A percentile compares a stretch with the other conserved stretches of the same genome.
These are phyloP conservation scores for Lepisosteus osseus DNA, from an alignment of 2,113 vertebrate species.

Conservation along the genomic window DNA sequence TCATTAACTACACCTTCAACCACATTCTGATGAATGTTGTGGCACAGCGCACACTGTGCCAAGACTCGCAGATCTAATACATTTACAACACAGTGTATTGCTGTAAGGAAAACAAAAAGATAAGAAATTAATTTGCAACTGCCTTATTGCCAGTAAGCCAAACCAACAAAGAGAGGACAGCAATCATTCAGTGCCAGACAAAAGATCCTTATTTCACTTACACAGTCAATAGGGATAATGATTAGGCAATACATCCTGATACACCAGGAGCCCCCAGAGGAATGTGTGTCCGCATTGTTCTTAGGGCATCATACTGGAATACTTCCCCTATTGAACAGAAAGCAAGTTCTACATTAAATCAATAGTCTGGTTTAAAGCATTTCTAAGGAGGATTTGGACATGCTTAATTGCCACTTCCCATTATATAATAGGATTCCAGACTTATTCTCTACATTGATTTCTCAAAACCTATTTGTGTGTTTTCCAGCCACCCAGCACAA, in stretches of 20 bases:
- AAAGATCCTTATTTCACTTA: neutral
- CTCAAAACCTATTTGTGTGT: neutral
- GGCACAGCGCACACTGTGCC: too few relatives aligned
- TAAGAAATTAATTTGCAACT: too few relatives aligned
- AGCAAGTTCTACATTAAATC: conserved; percentile 4
- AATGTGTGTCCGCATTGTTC: neutral
- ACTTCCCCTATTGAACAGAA: neutral
- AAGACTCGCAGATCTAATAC: neutral
- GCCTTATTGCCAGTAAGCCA: too few relatives aligned
- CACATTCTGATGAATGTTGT: too few relatives aligned
- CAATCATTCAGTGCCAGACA: neutral
- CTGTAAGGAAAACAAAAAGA: neutral
- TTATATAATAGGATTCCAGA: neutral
- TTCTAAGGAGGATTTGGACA: neutral
- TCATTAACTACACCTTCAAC: too few relatives aligned
- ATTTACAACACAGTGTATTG: neutral
- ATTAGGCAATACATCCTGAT: neutral
- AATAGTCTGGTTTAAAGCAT: neutral
- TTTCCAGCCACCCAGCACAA: neutral
- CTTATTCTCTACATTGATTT: conserved; percentile 2
- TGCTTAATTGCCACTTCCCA: conserved; percentile 11
- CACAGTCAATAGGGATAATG: neutral
- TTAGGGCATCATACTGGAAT: neutral
- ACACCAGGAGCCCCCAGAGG: neutral
- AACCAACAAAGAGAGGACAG: neutral